These are phyloP conservation scores for Hyperopisus bebe DNA, from an alignment of 2,113 vertebrate species.

Conservation along the genomic window DNA sequence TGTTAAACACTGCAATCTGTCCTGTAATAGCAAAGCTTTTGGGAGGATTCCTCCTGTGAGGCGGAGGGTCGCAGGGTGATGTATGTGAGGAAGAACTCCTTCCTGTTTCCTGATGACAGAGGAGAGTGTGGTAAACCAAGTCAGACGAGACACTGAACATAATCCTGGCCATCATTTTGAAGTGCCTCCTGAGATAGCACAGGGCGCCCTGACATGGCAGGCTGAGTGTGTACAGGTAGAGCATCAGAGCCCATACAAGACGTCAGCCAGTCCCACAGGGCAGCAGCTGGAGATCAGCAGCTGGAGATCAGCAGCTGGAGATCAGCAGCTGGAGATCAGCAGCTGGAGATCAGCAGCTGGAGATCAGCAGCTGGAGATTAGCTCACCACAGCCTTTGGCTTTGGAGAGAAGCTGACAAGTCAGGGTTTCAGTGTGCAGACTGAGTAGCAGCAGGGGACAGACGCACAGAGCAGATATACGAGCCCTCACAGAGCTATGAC, in stretches of 20 bases:
- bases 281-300: not conserved
- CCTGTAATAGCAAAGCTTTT: not conserved
- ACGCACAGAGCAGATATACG: not conserved
- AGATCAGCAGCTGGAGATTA: slow-evolving; percentile 16
- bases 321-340: not conserved
- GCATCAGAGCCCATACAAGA: slow-evolving; percentile 16
- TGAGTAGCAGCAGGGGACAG: not conserved
- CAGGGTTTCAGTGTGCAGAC: not conserved
- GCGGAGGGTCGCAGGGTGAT: not conserved
- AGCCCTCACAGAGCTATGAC: not conserved
- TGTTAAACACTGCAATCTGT: not conserved
- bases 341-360: too few relatives aligned
- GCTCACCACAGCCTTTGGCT: not conserved
- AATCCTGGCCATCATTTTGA: slow-evolving; percentile 42
- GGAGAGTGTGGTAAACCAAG: slow-evolving; percentile 25
- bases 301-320: not conserved
- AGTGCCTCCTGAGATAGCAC: not conserved
- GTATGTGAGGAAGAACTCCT: not conserved
- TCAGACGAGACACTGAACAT: slow-evolving; percentile 55
- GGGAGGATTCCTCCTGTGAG: not conserved
- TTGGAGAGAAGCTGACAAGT: not conserved
- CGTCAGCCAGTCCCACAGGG: slow-evolving; percentile 14
- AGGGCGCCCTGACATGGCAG: not conserved
- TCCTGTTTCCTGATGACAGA: not conserved
- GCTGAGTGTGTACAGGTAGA: not conserved